phyloP scores from a whole-genome alignment of 1,140 invertebrate genomes.

The Cepaea nemoralis region DNA sequence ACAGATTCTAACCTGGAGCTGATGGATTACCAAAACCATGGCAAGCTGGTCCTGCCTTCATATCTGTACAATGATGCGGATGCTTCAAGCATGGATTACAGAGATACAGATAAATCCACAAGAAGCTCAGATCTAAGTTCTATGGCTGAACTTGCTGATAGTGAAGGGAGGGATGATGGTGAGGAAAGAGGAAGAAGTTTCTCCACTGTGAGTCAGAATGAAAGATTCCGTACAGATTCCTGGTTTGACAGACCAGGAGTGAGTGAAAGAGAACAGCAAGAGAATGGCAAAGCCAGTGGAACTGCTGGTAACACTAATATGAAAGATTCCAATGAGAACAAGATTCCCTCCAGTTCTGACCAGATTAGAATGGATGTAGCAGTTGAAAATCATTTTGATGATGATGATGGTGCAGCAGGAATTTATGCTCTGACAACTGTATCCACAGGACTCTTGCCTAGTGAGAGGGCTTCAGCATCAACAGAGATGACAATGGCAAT shows the following conservation, averaged over 20 bases:
- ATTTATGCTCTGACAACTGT: background rate
- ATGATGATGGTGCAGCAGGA: background rate
- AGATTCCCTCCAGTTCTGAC: background rate
- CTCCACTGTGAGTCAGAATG: background rate
- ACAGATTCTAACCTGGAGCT: background rate
- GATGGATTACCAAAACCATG: background rate
- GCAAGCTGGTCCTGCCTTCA: background rate
- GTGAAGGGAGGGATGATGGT: background rate
- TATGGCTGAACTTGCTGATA: background rate
- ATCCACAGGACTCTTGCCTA: background rate
- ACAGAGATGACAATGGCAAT: background rate
- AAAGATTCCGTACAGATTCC: background rate
- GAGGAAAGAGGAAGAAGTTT: background rate
- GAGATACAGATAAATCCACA: background rate
- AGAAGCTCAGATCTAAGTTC: background rate
- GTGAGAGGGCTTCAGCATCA: background rate
- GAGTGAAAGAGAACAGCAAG: background rate
- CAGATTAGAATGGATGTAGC: background rate
- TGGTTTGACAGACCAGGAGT: background rate
- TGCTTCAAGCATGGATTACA: slow-evolving; percentile 9
- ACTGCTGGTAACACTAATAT: background rate
- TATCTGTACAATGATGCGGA: slow-evolving; percentile 6
- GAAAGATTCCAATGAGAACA: background rate
- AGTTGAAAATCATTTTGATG: background rate
- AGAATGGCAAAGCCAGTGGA: background rate